Evolutionary conservation across 2,888 invertebrate species (phyloP).

Genomic region (Rhyacophila evoluta): DNA sequence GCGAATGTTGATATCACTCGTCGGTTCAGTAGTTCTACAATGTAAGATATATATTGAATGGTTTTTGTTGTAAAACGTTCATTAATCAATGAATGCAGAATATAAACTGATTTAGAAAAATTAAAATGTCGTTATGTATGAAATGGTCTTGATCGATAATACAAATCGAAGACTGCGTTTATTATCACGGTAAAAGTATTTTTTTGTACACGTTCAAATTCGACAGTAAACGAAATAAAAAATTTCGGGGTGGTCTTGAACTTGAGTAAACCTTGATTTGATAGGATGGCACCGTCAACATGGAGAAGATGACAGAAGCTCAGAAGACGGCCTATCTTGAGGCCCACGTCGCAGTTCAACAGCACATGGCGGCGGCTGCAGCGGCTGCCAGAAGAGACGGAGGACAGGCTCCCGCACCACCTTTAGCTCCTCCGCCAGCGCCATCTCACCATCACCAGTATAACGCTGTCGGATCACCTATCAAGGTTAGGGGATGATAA

Average conservation of each 20-base stretch:
- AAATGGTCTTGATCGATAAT: no score
- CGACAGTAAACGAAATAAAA: no score
- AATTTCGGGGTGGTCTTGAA: not conserved
- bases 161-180: no score
- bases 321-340: slow-evolving; percentile 81
- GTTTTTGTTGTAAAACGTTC: no score
- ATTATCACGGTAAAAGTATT: no score
- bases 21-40: no score
- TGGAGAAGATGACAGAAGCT: slow-evolving; percentile 82
- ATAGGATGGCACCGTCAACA: slow-evolving; percentile 76
- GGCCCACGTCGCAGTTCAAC: slow-evolving; percentile 81
- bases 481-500: slow-evolving; percentile 58
- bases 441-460: slow-evolving; percentile 62
- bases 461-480: slow-evolving; percentile 64
- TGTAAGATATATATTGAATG: no score
- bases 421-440: slow-evolving; percentile 62
- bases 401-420: slow-evolving; percentile 1
- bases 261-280: not conserved
- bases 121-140: no score
- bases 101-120: no score
- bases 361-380: slow-evolving; percentile 82
- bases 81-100: no score
- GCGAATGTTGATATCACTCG: no score
- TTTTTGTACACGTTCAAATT: no score
- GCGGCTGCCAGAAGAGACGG: slow-evolving; percentile 67